Evolutionary conservation across 1,140 invertebrate species (phyloP), one percentile per base, ranked within the genome.

Genomic region (Caenorhabditis remanei): DNA sequence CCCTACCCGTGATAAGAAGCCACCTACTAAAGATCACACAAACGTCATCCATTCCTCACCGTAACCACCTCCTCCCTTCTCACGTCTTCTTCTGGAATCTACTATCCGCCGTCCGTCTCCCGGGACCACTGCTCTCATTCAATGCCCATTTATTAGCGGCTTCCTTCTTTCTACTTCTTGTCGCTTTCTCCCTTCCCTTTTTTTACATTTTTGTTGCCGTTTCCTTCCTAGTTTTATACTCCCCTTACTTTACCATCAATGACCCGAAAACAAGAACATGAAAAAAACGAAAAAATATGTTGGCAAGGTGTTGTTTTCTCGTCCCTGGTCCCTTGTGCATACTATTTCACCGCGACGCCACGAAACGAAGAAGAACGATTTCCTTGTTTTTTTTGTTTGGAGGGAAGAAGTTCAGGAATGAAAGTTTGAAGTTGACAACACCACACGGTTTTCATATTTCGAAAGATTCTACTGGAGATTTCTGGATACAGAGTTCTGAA

Each of bases 71-170:
- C 43, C 46, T 1, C n/a, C 19, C 2, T 32, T 65, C 14, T n/a
- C 65, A 71, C 65, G 41, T 71, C 65, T 46, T 19, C 46, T 71
- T 41, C 19, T 41, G 40, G n/a, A 46, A 79, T 79, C n/a, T 40
- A 79, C 46, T 48, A 79, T n/a, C 43, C 24, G 71, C 43, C 50
- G 24, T 79, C 2, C 32, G 9, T 8, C 32, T 79, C 71, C 71
- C 71, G 71, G 71, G 71, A 79, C 71, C n/a, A 50, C 46, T 50
- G 71, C 71, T 79, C 71, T 79, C 46, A 79, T 79, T 79, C 71
- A 79, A 79, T 79, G 71, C 71, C 71, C 71, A 79, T 79, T 79
- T 79, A 79, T 79, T 79, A 79, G 71, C 71, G 71, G 71, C 71
- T 79, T 41, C 71, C 53, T 79, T 46, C 53, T 79, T 46, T 32